Evolutionary conservation across 2,888 invertebrate species (phyloP).

Genomic region (Cryptophagus acutangulus): DNA sequence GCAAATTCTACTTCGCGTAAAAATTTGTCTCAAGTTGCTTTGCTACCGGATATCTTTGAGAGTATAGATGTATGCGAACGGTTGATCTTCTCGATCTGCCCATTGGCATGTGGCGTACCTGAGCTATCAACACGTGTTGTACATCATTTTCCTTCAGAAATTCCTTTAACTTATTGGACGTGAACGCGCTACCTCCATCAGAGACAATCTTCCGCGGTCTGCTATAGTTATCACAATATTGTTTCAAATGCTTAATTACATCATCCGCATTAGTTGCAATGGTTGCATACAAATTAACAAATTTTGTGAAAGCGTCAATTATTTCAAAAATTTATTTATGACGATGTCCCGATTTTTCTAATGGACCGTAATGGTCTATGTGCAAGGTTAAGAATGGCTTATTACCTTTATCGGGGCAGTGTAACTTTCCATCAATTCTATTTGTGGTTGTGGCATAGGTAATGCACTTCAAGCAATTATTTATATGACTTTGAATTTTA

Average conservation of each 20-base stretch:
- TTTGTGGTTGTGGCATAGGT: conserved; percentile 22
- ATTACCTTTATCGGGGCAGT: conserved; percentile 29
- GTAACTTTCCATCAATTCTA: conserved; percentile 29
- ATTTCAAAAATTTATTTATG: conserved; percentile 30
- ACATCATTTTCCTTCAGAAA: conserved; percentile 12
- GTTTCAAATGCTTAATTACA: too few relatives aligned
- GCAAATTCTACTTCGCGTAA: conserved; percentile 16
- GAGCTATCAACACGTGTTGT: conserved; percentile 23
- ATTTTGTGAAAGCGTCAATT: conserved; percentile 34
- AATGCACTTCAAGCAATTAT: conserved; percentile 34
- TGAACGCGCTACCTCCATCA: conserved; percentile 33
- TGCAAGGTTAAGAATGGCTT: conserved; percentile 30
- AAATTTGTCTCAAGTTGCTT: background rate
- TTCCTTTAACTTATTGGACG: conserved; percentile 25
- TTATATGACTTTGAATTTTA: conserved; percentile 27
- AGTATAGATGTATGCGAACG: conserved; percentile 25
- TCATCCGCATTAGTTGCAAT: too few relatives aligned
- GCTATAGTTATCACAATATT: too few relatives aligned
- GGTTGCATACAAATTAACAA: conserved; percentile 26
- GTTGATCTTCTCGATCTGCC: conserved; percentile 32
- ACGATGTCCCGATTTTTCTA: conserved; percentile 17
- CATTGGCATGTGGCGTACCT: conserved; percentile 33
- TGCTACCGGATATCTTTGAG: too few relatives aligned
- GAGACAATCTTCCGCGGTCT: too few relatives aligned
- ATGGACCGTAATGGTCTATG: conserved; percentile 32